These are phyloP conservation scores for Schizotus pectinicornis DNA, from an alignment of 2,888 invertebrate genomes.

Conservation along the genomic window DNA sequence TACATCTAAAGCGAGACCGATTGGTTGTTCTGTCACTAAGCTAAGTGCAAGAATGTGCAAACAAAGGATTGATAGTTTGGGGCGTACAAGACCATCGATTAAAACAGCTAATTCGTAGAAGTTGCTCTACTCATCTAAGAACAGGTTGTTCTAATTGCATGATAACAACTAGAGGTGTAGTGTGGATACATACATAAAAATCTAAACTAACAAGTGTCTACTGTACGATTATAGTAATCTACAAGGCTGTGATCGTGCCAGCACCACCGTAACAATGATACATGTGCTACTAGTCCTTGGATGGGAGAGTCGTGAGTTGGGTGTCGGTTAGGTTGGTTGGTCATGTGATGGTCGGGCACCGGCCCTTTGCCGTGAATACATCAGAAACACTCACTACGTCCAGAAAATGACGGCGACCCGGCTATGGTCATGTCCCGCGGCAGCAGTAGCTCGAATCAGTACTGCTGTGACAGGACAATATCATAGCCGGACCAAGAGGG, in stretches of 20 bases:
- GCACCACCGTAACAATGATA: slow-evolving; percentile 19
- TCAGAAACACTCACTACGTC: not conserved
- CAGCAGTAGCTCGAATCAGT: slow-evolving; percentile 86
- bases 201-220: slow-evolving; percentile 31
- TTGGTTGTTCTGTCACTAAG: not conserved
- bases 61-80: slow-evolving; percentile 14
- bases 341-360: not conserved
- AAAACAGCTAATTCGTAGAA: not conserved
- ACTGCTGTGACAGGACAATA: slow-evolving; percentile 99
- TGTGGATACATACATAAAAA: slow-evolving; percentile 20
- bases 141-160: slow-evolving; percentile 17
- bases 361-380: not conserved
- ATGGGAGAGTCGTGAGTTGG: not conserved
- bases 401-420: slow-evolving; percentile 1
- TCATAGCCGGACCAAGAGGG: slow-evolving; percentile 68
- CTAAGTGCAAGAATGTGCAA: slow-evolving; percentile 16
- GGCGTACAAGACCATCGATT: slow-evolving; percentile 9
- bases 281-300: slow-evolving; percentile 6
- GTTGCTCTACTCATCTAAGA: not conserved
- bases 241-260: slow-evolving; percentile 13
- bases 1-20: slow-evolving; percentile 23
- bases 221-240: not conserved
- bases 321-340: not conserved
- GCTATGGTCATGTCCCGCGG: slow-evolving; percentile 79
- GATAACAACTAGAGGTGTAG: slow-evolving; percentile 9